phyloP scores from a whole-genome alignment of 2,888 invertebrate genomes.

The Philopedon plagiatum region DNA sequence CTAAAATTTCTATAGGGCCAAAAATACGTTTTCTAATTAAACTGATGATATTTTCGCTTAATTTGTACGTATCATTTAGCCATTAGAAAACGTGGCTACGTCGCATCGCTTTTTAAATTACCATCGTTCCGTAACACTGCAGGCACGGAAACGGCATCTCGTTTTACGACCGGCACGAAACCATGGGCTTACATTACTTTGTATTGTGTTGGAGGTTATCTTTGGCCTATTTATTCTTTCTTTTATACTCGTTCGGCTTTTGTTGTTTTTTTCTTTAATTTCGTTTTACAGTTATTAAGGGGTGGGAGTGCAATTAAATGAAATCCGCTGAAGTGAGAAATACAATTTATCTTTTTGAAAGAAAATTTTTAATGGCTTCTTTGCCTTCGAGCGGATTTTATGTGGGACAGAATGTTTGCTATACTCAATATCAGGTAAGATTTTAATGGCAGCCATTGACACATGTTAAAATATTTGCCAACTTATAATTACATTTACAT shows the following conservation, averaged over 20 bases:
- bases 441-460: no score
- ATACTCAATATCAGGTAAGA: no score
- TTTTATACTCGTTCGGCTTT: neutral
- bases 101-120: conserved; percentile 10
- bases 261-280: neutral
- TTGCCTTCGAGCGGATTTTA: no score
- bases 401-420: no score
- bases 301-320: neutral
- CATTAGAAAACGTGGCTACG: conserved; percentile 1
- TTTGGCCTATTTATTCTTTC: conserved; percentile 22
- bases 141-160: conserved; percentile 4
- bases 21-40: no score
- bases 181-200: conserved; percentile 3
- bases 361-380: no score
- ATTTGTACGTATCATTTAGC: no score
- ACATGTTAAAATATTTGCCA: no score
- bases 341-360: neutral
- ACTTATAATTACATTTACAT: no score
- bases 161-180: conserved; percentile 10
- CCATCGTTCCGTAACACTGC: neutral
- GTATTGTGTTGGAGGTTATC: conserved; percentile 6
- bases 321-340: neutral
- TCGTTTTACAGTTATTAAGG: neutral
- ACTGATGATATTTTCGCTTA: no score
- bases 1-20: no score